Evolutionary conservation across 2,888 invertebrate species (phyloP), one percentile per base, ranked within the genome.

Genomic region (Harpalus rubripes): DNA sequence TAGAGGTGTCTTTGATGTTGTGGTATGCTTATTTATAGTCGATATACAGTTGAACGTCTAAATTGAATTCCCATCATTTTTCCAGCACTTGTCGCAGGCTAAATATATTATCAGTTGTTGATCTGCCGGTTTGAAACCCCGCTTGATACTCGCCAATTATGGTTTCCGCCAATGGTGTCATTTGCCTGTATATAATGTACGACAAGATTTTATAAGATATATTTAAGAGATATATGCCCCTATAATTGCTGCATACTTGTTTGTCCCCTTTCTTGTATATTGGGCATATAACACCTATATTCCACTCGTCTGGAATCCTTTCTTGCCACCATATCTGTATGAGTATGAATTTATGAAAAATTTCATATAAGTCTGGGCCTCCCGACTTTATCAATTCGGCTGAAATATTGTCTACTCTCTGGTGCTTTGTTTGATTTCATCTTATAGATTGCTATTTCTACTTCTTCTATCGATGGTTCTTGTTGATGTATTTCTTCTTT

Each of bases 371-470:
- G 61, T 16, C 61, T 61, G 4, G 8, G 15, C 15, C 61, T 7
- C 61, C 61, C 15, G 61, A 15, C 18, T 61, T 16, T 8, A 61
- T 61, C 16, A 16, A 8, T 61, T 61, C 61, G 15, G 61, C 15
- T 8, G 61, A 3, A 8, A 61, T 61, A 15, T 61, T 18, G 18
- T 16, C 61, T 61, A 18, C 15, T 16, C 61, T n/a, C 61, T 61
- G 61, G 61, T 61, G 61, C 61, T 61, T 61, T 61, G 8, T 61
- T 61, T 61, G 18, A 61, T 61, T 61, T 61, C 61, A 61, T 61
- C 8, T 16, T 61, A 8, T 61, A 8, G 18, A 61, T 18, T 8
- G 61, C 65, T n/a, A 22, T 26, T 65, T 65, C 65, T 22, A 65
- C 65, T 65, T 65, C 61, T 8, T 18, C 61, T 15, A 18, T 61